Evolutionary conservation across 2,888 invertebrate genomes (phyloP), one percentile per base, ranked within the genome.

Genomic region (Chymomyza caudatula): DNA sequence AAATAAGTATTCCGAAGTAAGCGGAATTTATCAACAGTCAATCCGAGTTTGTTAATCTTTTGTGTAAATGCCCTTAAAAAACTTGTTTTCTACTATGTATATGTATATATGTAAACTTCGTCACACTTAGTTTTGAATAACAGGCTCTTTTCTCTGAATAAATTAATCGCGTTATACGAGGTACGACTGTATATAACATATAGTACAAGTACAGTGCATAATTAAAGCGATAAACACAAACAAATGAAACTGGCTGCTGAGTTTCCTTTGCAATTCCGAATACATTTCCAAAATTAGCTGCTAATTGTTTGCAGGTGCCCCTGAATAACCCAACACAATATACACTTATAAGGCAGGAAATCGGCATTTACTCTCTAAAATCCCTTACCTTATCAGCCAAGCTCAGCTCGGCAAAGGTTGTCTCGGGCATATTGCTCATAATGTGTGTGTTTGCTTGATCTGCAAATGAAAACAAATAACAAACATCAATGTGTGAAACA

Each of bases 371-470:
- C 3, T 37, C 2, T 11, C 11, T 11, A 37, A 37, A 37, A 37
- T 20, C 20, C 13, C 19, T 85, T 81, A 89, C 87, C 87, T 87
- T 87, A 76, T 88, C 88, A 57, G 83, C 82, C 75, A 88, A 76
- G 53, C 84, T 88, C 66, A 87, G 76, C 65, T 88, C 88, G 60
- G 86, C 87, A 29, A 87, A 75, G 25, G 87, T 77, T n/a, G 88
- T 88, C 72, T 88, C 87, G 77, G 93, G 78, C 70, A 78, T 72
- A 77, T 79, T 82, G 67, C 71, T 76, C 77, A 88, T 86, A 60
- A 59, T 63, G 70, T 37, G n/a, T n/a, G n/a, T n/a, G n/a, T n/a
- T n/a, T n/a, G 8, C 29, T 49, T 49, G 22, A 22, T 15, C 58
- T 58, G 58, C 29, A 53, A 53, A 23, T 25, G n/a, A 20, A 53